Evolutionary conservation across 2,797 vertebrate species (phyloP), one percentile per base, ranked within the genome.

Genomic region (Sardinella longiceps): DNA sequence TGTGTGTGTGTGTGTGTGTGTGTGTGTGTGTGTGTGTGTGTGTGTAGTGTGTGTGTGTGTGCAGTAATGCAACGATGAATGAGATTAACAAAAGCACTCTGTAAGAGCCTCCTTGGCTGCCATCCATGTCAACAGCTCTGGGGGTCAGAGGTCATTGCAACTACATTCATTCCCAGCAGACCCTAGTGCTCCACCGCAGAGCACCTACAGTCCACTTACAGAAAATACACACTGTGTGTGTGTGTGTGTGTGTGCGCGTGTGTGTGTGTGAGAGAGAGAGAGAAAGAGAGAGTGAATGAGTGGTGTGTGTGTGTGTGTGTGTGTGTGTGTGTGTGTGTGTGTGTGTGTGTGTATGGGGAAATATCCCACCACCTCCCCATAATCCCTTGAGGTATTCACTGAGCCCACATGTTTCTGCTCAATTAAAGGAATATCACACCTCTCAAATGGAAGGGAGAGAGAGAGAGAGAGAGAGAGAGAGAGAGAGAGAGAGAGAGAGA

Each of bases 151-250:
- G 98, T 98, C 97, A 97, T 96, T 96, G 97, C 97, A 98, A 98
- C 97, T 98, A 98, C 98, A 98, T 98, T 97, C 97, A 99, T 98
- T 99, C 98, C 97, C 97, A 98, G 97, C 96, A 98, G 97, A 98
- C 97, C 96, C 95, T 92, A 93, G 85, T 90, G 96, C 96, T 97
- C 97, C 94, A 96, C 92, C 96, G 97, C 97, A 97, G 96, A 97
- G 95, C n/a, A 95, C 97, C 96, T 94, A 74, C 82, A 86, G 86
- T 87, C 85, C 83, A 33, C 77, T 83, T 63, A n/a, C 9, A 63
- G 12, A 63, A 63, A 30, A 63, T 30, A 14, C 2, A 30, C 3
- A 12, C 2, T 30, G 60, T 30, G 66, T 63, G 81, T n/a, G n/a
- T 43, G 43, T 43, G 56, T 81, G 53, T 63, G 58, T 63, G 58